Evolutionary conservation across 2,888 invertebrate genomes (phyloP), one percentile per base, ranked within the genome.

Genomic region (Orthonevra nobilis): DNA sequence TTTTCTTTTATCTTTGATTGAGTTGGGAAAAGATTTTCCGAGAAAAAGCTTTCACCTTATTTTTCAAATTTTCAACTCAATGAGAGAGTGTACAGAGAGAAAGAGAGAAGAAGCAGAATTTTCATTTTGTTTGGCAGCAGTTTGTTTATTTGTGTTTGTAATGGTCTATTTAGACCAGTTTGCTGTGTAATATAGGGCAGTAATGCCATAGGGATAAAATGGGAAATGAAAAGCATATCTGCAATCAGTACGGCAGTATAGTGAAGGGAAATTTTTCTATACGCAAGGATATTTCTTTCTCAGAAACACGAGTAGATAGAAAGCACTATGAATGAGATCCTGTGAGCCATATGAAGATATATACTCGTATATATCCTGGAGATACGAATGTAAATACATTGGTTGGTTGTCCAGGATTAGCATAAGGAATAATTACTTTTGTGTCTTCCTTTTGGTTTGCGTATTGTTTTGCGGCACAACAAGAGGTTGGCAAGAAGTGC

Each of bases 221-320:
- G 73, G 73, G 66, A 66, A 79, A 79, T 79, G 23, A 44, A 72
- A 66, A 66, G 36, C 42, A 79, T 79, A 79, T 79, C 79, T 79
- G 79, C 79, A 79, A 79, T 79, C 66, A 66, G 79, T 79, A 79
- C 79, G 28, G 79, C 79, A 79, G 66, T 79, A 61, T 73, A 73
- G 42, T 20, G 46, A 56, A 54, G 73, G 79, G 79, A 68, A 68
- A 73, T 79, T 79, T 79, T 60, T 54, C 56, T 36, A 60, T 79
- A 79, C 61, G 66, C 61, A 73, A 79, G 79, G 79, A 66, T 38
- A 15, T 32, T 38, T n/a, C 30, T n/a, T n/a, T n/a, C 48, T 7
- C 12, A 70, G 42, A 73, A 50, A 66, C 38, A 46, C 58, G 40
- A 50, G n/a, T n/a, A n/a, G n/a, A n/a, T n/a, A n/a, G n/a, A n/a